phyloP scores from a whole-genome alignment of 2,888 invertebrate species.

The Dasypogon diadema region DNA sequence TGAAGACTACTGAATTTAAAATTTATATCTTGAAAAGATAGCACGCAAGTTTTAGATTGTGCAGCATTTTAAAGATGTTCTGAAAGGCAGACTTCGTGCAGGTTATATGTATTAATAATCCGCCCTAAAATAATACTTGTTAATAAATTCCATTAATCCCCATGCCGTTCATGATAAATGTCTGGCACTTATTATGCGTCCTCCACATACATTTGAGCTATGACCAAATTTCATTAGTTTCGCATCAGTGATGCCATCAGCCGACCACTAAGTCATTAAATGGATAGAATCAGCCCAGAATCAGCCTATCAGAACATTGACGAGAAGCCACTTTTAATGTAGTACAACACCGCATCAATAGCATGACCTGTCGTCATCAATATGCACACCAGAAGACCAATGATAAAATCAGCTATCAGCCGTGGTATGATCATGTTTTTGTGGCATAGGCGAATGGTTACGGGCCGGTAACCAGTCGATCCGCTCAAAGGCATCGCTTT shows the following conservation, averaged over 20 bases:
- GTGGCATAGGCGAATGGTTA: neutral
- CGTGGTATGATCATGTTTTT: constrained; percentile 33
- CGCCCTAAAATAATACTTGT: neutral
- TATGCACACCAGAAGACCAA: constrained; percentile 31
- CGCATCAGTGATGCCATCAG: constrained; percentile 41
- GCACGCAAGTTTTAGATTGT: no score
- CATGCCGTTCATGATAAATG: neutral
- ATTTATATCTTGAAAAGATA: no score
- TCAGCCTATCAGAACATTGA: constrained; percentile 35
- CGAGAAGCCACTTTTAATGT: constrained; percentile 27
- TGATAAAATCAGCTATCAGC: constrained; percentile 45
- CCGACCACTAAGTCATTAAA: constrained; percentile 40
- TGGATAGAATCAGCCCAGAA: constrained; percentile 16
- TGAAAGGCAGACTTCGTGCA: no score
- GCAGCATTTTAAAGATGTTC: no score
- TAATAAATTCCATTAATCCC: constrained; percentile 1
- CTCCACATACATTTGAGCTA: neutral
- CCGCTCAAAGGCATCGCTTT: neutral
- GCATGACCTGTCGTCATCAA: constrained; percentile 45
- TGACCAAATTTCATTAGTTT: constrained; percentile 40
- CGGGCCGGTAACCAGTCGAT: neutral
- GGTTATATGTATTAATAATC: no score
- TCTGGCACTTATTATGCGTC: neutral
- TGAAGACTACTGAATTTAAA: no score
- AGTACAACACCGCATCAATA: constrained; percentile 10